Base-by-base conservation (phyloP, 2,797 vertebrate species). In the Sebastes paucispinis region DNA sequence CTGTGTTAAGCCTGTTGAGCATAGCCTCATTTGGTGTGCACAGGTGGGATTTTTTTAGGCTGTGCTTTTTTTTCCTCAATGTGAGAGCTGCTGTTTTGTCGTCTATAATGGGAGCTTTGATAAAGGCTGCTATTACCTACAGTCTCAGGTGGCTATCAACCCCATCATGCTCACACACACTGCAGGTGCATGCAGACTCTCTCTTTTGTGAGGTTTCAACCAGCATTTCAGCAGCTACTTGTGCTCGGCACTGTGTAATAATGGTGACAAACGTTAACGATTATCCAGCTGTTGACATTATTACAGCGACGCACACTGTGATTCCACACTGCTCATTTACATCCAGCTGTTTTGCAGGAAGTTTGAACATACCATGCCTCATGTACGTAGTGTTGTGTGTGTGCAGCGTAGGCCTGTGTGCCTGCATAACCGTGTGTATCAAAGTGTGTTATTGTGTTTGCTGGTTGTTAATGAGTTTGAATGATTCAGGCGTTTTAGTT, bases 271-370 rank as follows among this genome's bases (percentile, higher is more conserved):
- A 92, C 84, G 64, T 58, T 74, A 71, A 87, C 80, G 63, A 79
- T 90, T 89, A 90, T 87, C 80, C 88, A 92, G 90, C 86, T 91
- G 87, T 87, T 91, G 84, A 85, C 73, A 79, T 80, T 77, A 57
- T 84, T 71, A 82, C 27, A 50, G 60, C 64, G 72, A 72, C 80
- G 59, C 87, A 75, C 68, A 71, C 68, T 8, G 79, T 4, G 27
- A 75, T 50, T 58, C 27, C 69, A 65, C 70, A 31, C 73, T 20
- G 34, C 80, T 88, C 81, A 80, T 89, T 90, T 82, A 77, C 73
- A 69, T 82, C 82, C 82, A 47, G 77, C 84, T 88, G 88, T 81
- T 82, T 73, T 73, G 73, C 22, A 9, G 57, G 31, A 47, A 59
- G 68, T 66, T 62, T 77, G 6, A 77, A 57, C 18, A 12, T 6